These are phyloP conservation scores for Tychaedon coryphoeus DNA, from an alignment of 2,113 vertebrate species.

Conservation along the genomic window DNA sequence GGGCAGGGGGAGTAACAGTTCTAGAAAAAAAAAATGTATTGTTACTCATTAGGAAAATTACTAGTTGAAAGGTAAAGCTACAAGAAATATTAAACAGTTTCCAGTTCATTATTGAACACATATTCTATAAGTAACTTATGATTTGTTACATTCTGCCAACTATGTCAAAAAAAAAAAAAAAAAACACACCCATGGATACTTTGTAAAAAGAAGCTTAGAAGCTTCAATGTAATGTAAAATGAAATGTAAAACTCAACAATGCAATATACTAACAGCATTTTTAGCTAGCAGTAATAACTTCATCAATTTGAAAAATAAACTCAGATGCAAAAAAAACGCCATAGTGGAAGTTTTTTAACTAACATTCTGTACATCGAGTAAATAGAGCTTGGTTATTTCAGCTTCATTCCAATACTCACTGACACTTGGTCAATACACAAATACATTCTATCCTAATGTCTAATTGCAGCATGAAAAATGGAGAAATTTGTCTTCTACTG, in stretches of 20 bases:
- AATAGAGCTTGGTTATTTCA: neutral
- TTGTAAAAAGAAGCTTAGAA: neutral
- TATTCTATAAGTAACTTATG: neutral
- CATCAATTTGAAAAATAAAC: neutral
- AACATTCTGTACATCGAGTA: neutral
- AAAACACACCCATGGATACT: neutral
- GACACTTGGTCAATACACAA: neutral
- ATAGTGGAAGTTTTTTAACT: neutral
- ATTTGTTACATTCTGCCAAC: neutral
- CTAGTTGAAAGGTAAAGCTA: neutral
- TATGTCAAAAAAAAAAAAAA: neutral
- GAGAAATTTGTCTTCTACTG: neutral
- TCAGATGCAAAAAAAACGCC: neutral
- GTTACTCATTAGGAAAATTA: neutral
- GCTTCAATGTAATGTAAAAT: neutral
- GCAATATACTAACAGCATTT: neutral
- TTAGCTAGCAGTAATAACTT: neutral
- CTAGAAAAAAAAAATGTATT: neutral
- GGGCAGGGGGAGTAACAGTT: neutral
- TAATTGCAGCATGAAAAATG: neutral
- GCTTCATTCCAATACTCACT: neutral
- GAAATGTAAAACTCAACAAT: neutral
- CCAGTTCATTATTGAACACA: neutral
- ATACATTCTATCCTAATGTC: neutral
- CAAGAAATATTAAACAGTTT: neutral